Percentiles rank a stretch among this genome's conserved stretches.
Conservation (phyloP, 2,888 invertebrate genomes). For the Ectropis crepuscularia region DNA sequence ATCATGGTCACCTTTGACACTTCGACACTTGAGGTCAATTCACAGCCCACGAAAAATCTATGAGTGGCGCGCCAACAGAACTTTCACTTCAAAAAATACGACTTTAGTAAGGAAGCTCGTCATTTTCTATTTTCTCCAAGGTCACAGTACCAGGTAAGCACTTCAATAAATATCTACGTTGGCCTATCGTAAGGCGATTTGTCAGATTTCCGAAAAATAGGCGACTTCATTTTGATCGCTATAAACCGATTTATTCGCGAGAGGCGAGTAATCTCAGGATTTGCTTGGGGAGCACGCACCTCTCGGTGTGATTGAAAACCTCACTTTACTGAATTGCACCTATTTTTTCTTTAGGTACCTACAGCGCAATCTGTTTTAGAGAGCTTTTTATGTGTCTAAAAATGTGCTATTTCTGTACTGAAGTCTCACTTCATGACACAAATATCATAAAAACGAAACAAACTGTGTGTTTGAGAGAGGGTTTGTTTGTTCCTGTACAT, state of each 20-base stretch:
- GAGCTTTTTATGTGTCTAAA: not conserved
- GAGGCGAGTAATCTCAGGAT: slow-evolving; percentile 52
- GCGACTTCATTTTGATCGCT: slow-evolving; percentile 39
- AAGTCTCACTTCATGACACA: too few species aligned
- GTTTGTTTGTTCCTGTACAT: too few species aligned
- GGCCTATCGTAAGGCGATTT: slow-evolving; percentile 38
- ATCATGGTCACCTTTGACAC: too few species aligned
- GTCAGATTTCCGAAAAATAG: slow-evolving; percentile 40
- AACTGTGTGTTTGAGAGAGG: too few species aligned
- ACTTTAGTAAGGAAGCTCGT: too few species aligned
- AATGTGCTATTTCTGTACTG: too few species aligned
- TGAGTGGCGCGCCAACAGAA: too few species aligned
- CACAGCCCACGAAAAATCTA: too few species aligned
- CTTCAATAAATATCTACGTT: slow-evolving; percentile 16
- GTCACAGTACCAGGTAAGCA: slow-evolving; percentile 4
- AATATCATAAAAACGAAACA: too few species aligned
- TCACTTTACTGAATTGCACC: slow-evolving; percentile 33
- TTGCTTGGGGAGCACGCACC: slow-evolving; percentile 48
- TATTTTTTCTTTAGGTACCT: slow-evolving; percentile 25
- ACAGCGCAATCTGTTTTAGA: slow-evolving; percentile 17
- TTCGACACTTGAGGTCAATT: too few species aligned
- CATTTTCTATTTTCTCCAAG: not conserved
- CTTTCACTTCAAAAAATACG: too few species aligned
- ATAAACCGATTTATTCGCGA: slow-evolving; percentile 48
- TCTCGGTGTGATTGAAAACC: slow-evolving; percentile 46